Evolutionary conservation across 2,888 invertebrate species (phyloP).

Genomic region (Nomada flava): DNA sequence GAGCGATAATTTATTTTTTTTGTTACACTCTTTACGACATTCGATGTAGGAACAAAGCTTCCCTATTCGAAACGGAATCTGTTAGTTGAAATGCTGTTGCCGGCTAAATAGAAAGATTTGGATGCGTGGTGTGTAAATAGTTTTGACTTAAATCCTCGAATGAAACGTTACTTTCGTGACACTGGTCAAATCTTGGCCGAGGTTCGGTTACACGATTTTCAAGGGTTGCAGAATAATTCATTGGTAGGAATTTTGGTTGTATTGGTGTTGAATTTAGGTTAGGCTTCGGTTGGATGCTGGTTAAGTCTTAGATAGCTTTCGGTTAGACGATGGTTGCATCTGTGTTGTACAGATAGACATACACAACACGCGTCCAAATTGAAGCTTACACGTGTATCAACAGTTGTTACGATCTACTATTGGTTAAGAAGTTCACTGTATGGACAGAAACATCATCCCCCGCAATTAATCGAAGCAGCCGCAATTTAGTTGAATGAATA

Average conservation of each 20-base stretch:
- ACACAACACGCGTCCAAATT: constrained; percentile 45
- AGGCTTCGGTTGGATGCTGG: constrained; percentile 43
- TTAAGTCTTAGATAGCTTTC: constrained; percentile 58
- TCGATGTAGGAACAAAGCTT: too few relatives aligned
- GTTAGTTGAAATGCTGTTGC: too few relatives aligned
- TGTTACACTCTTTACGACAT: not conserved
- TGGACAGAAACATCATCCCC: not conserved
- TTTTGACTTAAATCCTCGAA: not conserved
- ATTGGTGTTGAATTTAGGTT: constrained; percentile 53
- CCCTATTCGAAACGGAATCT: too few relatives aligned
- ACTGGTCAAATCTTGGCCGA: not conserved
- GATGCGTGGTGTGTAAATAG: not conserved
- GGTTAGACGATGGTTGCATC: constrained; percentile 58
- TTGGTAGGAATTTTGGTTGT: constrained; percentile 32
- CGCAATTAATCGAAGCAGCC: not conserved
- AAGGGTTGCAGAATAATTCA: constrained; percentile 25
- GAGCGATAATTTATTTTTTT: constrained; percentile 56
- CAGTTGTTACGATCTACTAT: constrained; percentile 38
- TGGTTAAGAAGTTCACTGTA: not conserved
- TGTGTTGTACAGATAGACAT: constrained; percentile 28
- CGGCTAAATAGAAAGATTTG: too few relatives aligned
- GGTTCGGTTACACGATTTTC: constrained; percentile 5
- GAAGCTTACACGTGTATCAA: constrained; percentile 57
- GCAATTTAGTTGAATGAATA: too few relatives aligned
- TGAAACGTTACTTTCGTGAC: not conserved